Evolutionary conservation across 1,140 invertebrate species (phyloP), one percentile per base, ranked within the genome.

Genomic region (Mesaphorura yosii): DNA sequence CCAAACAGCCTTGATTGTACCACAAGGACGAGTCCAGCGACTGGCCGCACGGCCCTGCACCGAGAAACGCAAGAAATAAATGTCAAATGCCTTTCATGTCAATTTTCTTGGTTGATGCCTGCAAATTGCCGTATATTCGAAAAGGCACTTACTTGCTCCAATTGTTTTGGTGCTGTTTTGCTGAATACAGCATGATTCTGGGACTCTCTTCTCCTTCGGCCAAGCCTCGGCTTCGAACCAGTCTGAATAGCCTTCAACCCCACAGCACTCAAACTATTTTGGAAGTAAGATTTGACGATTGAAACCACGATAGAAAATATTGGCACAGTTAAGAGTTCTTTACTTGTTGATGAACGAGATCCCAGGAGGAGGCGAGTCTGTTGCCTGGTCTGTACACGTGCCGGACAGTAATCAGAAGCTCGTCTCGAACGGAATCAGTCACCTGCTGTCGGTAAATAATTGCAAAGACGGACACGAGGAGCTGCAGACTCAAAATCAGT

Each of bases 221-320:
- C 84, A 87, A 0, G 83, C 82, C 25, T 77, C 72, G n/a, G 86
- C 82, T 59, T 82, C 75, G 67, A 80, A 86, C 86, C 86, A 91
- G 65, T 91, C 86, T 47, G 79, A 79, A 64, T 85, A 84, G 27
- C 79, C 79, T 38, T 79, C 73, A 0, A 90, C 82, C n/a, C 87
- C 87, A 67, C 87, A 91, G 64, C 87, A 91, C 47, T 82, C 75
- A 54, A 88, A 80, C 83, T 88, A 59, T 69, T 34, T 42, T 23
- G 25, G 5, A 14, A 28, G 27, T 27, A 46, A 46, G 23, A 7
- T 34, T 34, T 34, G 31, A 34, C 10, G n/a, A 34, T 34, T 34
- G n/a, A n/a, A 34, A 10, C 22, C 22, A 46, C 28, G 19, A 7
- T 46, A 27, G 19, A 46, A 25, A 48, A 48, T 15, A 34, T 53